Percentiles rank a stretch among this genome's conserved stretches.
These are phyloP conservation scores for Melipona bicolor DNA, from an alignment of 2,888 invertebrate genomes.

Conservation along the genomic window DNA sequence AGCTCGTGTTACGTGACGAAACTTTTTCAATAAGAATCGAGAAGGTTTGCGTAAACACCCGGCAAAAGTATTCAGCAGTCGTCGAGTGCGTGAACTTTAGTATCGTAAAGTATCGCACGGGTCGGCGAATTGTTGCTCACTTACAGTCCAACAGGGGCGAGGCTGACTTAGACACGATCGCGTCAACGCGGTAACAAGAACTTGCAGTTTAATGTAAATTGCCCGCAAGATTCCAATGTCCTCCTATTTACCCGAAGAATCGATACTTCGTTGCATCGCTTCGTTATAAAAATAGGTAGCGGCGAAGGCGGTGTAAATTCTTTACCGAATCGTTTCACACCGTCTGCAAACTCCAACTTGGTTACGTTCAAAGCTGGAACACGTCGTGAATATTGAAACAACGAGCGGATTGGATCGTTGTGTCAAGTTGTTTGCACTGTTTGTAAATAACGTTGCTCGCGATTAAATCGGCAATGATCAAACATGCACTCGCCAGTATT, in stretches of 20 bases:
- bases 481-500: no score
- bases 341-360: neutral
- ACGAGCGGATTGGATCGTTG: neutral
- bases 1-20: neutral
- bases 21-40: neutral
- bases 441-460: no score
- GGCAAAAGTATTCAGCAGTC: neutral
- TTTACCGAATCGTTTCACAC: neutral
- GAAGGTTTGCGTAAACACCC: neutral
- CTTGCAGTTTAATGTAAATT: constrained; percentile 67
- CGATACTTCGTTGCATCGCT: constrained; percentile 26
- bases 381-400: neutral
- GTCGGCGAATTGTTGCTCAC: constrained; percentile 32
- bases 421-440: no score
- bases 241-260: constrained; percentile 35
- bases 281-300: constrained; percentile 14
- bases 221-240: constrained; percentile 59
- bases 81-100: constrained; percentile 6
- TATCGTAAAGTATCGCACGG: neutral
- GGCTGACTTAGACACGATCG: constrained; percentile 51
- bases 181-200: constrained; percentile 48
- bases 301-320: neutral
- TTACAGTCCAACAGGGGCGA: neutral
- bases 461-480: no score
- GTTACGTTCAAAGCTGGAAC: neutral